Percentiles rank a stretch among this genome's conserved stretches.
Conservation (phyloP, 1,140 invertebrate genomes). For the Drosophila burlai region DNA sequence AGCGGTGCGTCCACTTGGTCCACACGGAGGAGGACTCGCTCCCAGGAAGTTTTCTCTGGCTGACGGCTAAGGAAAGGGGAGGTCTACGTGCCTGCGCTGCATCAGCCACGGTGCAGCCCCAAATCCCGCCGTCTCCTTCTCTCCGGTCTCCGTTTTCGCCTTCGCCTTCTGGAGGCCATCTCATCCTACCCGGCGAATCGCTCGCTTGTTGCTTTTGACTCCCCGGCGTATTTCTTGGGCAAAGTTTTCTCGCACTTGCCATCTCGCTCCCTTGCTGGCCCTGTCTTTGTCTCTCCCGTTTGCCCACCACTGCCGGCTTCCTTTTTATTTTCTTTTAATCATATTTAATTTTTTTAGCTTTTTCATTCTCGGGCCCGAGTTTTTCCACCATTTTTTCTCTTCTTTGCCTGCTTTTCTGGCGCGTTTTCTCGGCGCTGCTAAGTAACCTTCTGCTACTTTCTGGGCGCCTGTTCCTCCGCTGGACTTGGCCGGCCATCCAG, state of each 20-base stretch:
- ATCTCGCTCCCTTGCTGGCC: slow-evolving; percentile 1
- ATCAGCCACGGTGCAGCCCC: slow-evolving; percentile 47
- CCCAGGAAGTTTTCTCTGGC: slow-evolving; percentile 14
- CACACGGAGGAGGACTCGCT: slow-evolving; percentile 4
- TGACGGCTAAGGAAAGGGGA: background rate
- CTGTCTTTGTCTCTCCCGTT: slow-evolving; percentile 7
- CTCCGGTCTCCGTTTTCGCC: background rate
- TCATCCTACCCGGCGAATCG: slow-evolving; percentile 22
- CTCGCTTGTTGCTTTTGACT: slow-evolving; percentile 74
- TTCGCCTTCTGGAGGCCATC: background rate
- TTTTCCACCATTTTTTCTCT: slow-evolving; percentile 44
- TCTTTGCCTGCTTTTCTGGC: slow-evolving; percentile 40
- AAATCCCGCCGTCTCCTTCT: background rate
- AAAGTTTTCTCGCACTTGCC: slow-evolving; percentile 39
- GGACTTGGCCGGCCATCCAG: slow-evolving; percentile 70
- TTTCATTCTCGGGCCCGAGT: slow-evolving; percentile 60
- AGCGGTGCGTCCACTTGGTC: slow-evolving; percentile 22
- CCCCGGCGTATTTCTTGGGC: slow-evolving; percentile 61
- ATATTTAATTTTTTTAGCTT: slow-evolving; percentile 82
- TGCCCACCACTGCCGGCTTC: slow-evolving; percentile 12
- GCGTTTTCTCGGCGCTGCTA: slow-evolving; percentile 46
- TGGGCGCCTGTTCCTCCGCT: slow-evolving; percentile 73
- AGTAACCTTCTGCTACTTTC: slow-evolving; percentile 61
- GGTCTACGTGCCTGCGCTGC: slow-evolving; percentile 66
- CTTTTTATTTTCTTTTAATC: slow-evolving; percentile 80